A percentile compares a stretch with the other conserved stretches of the same genome.
Evolutionary conservation across 2,888 invertebrate genomes (phyloP).

Genomic region (Catocala sponsa): DNA sequence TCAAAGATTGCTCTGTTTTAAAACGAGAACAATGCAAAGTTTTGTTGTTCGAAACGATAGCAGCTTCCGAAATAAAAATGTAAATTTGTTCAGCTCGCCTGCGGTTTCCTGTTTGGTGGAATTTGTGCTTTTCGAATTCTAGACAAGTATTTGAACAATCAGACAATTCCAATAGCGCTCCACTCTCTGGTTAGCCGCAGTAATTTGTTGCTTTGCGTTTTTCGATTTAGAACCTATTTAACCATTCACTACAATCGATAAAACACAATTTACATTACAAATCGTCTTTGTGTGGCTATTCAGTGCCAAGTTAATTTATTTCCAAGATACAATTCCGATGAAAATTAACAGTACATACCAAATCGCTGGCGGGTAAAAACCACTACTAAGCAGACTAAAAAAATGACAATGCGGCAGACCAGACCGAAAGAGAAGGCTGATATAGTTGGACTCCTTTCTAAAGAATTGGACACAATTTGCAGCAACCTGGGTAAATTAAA

Average conservation of each 20-base stretch:
- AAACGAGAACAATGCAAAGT: slow-evolving; percentile 74
- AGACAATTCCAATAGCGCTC: slow-evolving; percentile 57
- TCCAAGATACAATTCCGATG: background rate
- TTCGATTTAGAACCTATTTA: slow-evolving; percentile 32
- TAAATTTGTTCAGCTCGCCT: slow-evolving; percentile 74
- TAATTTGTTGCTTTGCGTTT: slow-evolving; percentile 58
- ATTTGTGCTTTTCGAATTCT: slow-evolving; percentile 69
- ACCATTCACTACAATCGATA: slow-evolving; percentile 11
- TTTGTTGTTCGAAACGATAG: slow-evolving; percentile 73
- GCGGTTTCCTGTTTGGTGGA: slow-evolving; percentile 56
- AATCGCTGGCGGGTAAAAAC: too few relatives aligned
- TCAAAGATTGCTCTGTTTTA: slow-evolving; percentile 80
- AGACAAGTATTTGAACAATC: slow-evolving; percentile 66
- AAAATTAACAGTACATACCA: background rate
- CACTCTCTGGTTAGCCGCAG: slow-evolving; percentile 51
- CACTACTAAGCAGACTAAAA: too few relatives aligned
- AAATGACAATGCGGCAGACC: too few relatives aligned
- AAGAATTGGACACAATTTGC: too few relatives aligned
- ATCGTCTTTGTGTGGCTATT: background rate
- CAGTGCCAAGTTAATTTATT: background rate
- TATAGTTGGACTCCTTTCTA: too few relatives aligned
- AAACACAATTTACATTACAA: slow-evolving; percentile 8
- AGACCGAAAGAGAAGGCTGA: too few relatives aligned
- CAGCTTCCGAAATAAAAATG: slow-evolving; percentile 78
- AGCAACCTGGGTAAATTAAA: too few relatives aligned